phyloP scores from a whole-genome alignment of 2,113 vertebrate genomes.

The Dicerorhinus sumatrensis region DNA sequence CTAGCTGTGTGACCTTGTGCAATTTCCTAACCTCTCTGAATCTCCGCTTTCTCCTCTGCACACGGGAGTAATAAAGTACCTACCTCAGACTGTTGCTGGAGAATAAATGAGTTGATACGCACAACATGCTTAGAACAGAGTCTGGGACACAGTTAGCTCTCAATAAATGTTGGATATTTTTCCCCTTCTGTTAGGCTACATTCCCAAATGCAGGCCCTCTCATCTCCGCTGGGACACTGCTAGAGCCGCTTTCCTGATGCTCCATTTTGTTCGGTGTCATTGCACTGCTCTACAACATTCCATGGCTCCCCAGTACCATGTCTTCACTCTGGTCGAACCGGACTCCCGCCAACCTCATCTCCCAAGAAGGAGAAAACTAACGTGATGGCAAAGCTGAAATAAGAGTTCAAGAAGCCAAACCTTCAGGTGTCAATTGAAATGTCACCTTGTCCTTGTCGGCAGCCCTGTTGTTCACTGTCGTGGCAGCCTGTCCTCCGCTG shows the following conservation, averaged over 20 bases:
- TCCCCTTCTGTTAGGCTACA: not conserved
- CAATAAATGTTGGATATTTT: not conserved
- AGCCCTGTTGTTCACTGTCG: not conserved
- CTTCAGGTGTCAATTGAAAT: not conserved
- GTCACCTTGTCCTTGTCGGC: not conserved
- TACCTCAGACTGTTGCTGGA: not conserved
- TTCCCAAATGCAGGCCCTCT: not conserved
- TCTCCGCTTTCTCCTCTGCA: not conserved
- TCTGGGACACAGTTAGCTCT: too few species aligned
- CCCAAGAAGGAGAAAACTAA: not conserved
- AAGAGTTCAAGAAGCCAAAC: not conserved
- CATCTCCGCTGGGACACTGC: not conserved
- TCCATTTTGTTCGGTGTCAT: not conserved
- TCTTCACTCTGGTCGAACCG: not conserved
- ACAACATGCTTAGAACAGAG: not conserved
- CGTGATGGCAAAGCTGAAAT: not conserved
- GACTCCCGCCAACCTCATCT: not conserved
- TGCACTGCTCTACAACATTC: not conserved
- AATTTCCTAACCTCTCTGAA: not conserved
- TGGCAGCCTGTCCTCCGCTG: accelerated
- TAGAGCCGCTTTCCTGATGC: not conserved
- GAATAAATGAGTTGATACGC: not conserved
- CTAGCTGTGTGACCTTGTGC: not conserved
- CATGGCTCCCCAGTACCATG: not conserved
- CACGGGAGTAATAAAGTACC: not conserved